Percentiles rank a stretch among this genome's conserved stretches.
These are phyloP conservation scores for Rousettus madagascariensis DNA, from an alignment of 2,797 vertebrate genomes.

Conservation along the genomic window DNA sequence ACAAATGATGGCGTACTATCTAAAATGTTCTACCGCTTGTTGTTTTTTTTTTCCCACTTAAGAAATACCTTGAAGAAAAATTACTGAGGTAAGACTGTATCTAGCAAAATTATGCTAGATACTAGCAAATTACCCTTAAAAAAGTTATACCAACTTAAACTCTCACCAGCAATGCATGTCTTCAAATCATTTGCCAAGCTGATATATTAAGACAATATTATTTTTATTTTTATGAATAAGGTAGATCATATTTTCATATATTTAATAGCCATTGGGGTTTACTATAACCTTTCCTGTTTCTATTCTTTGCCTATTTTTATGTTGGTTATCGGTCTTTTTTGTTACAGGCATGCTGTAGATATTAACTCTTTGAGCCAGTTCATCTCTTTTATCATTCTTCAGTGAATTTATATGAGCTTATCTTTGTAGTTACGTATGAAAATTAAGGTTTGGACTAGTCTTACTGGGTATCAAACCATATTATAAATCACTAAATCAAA, in stretches of 20 bases:
- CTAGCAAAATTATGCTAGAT: neutral
- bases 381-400: neutral
- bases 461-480: neutral
- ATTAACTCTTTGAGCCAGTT: neutral
- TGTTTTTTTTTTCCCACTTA: neutral
- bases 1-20: neutral
- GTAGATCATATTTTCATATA: neutral
- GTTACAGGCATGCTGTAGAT: neutral
- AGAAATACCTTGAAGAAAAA: neutral
- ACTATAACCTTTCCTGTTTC: neutral
- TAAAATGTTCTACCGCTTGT: neutral
- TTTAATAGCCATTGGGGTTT: neutral
- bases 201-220: neutral
- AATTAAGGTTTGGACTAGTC: neutral
- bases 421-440: conserved; percentile 28
- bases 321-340: neutral
- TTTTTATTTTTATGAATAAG: neutral
- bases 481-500: neutral
- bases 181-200: neutral
- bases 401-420: neutral
- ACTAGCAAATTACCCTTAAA: neutral
- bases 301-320: conserved; percentile 8
- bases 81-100: neutral
- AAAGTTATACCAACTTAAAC: neutral
- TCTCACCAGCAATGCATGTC: neutral